Percentiles rank a stretch among this genome's conserved stretches.
Conservation (phyloP, 1,140 invertebrate species). For the Papilio polytes region DNA sequence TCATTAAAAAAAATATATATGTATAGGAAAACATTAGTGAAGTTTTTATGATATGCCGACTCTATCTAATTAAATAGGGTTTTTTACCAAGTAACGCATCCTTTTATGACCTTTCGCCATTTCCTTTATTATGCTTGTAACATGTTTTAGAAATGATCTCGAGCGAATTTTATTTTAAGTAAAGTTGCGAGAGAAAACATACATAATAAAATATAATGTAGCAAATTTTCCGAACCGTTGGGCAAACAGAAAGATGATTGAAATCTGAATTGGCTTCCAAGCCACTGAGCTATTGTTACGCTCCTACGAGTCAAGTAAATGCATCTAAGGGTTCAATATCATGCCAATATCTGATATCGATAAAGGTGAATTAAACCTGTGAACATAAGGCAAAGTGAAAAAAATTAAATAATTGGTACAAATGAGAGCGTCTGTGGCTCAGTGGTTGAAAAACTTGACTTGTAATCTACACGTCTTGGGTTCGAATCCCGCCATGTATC, state of each 20-base stretch:
- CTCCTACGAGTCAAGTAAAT: conserved; percentile 22
- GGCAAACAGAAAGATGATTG: conserved; percentile 36
- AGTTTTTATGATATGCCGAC: no score
- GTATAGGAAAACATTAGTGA: no score
- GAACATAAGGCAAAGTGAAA: no score
- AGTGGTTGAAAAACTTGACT: no score
- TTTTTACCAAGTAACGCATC: no score
- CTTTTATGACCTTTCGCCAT: no score
- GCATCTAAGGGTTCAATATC: conserved; percentile 24
- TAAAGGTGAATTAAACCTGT: background rate
- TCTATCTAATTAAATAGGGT: no score
- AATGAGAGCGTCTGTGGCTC: no score
- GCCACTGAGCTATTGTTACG: conserved; percentile 30
- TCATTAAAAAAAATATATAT: no score
- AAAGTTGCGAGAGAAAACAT: background rate
- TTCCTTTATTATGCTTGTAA: background rate
- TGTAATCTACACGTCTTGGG: no score
- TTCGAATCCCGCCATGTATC: no score
- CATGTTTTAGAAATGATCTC: background rate
- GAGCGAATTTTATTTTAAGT: background rate
- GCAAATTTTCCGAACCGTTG: conserved; percentile 33
- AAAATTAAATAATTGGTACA: no score
- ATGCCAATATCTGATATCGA: background rate
- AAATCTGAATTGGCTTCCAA: conserved; percentile 34
- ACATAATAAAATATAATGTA: conserved; percentile 35